Evolutionary conservation across 2,797 vertebrate genomes (phyloP), one percentile per base, ranked within the genome.

Genomic region (Malacoraja senta): DNA sequence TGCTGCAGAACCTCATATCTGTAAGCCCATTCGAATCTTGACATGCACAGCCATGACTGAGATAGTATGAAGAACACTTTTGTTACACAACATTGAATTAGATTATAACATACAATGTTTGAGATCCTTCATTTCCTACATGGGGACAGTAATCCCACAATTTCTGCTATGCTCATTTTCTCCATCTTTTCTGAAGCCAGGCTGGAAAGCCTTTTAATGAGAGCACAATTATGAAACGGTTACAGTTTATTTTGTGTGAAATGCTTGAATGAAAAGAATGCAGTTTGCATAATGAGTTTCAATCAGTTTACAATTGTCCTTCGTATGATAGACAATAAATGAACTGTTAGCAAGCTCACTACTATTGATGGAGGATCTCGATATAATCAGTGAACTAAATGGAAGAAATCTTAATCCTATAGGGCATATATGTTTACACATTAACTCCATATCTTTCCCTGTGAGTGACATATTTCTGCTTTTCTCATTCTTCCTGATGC

Each of bases 201-300:
- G 19, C 13, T 79, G 32, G 38, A 79, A 35, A 79, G 13, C 77
- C 32, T 79, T 78, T 13, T 38, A 79, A 79, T 38, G 78, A 38
- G 17, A 38, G 35, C 15, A 35, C n/a, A 79, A 79, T 79, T 38
- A 79, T 79, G 35, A 79, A 79, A 35, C 78, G 2, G 15, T 38
- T 19, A 79, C 35, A 35, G 32, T 78, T 79, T 38, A 79, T 79
- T 78, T 38, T 38, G 35, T 19, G 17, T 35, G 13, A 79, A 35
- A 35, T 79, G 32, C 77, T 35, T 79, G 78, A 79, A 79, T 79
- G 78, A 79, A 79, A 19, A 17, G 35, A 17, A 79, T 35, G 32
- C 77, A 79, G 32, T 79, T 79, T 79, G 35, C 78, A 79, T 79
- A 38, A 79, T 38, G 78, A 79, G 78, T 38, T 79, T 79, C 78